Evolutionary conservation across 2,888 invertebrate species (phyloP).

Genomic region (Coelogynopora nodosa): DNA sequence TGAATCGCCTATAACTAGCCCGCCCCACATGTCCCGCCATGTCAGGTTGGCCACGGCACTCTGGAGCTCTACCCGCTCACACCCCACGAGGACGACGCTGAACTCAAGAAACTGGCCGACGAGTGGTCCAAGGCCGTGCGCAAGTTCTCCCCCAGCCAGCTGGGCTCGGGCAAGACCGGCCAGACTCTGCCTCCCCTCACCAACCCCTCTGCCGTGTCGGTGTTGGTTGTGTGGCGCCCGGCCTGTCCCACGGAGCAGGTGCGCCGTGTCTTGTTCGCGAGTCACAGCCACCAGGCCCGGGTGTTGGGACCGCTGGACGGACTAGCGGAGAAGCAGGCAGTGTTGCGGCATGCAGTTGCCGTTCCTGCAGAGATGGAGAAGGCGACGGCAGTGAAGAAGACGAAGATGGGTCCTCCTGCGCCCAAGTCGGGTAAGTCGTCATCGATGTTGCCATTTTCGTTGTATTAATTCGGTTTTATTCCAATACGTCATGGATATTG

Average conservation of each 20-base stretch:
- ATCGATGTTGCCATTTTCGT: too few species aligned
- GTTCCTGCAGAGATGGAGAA: neutral
- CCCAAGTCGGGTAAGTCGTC: too few species aligned
- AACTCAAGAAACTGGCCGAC: neutral
- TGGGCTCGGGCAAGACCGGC: neutral
- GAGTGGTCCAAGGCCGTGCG: neutral
- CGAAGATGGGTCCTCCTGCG: neutral
- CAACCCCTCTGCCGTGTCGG: neutral
- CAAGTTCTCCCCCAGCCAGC: neutral
- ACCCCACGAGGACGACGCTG: neutral
- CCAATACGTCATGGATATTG: too few species aligned
- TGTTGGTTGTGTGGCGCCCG: neutral
- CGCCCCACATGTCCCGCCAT: too few species aligned
- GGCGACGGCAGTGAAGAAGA: neutral
- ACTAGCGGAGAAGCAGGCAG: neutral
- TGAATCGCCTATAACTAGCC: too few species aligned
- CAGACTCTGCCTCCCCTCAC: neutral
- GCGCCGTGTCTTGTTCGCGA: neutral
- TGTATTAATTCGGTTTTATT: too few species aligned
- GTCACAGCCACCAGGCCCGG: neutral
- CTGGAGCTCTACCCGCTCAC: neutral
- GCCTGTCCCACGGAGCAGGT: neutral
- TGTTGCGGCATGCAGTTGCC: neutral
- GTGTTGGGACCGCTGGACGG: neutral
- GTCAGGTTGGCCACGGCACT: neutral